Evolutionary conservation across 2,797 vertebrate species (phyloP), one percentile per base, ranked within the genome.

Genomic region (Danio jaintianensis): DNA sequence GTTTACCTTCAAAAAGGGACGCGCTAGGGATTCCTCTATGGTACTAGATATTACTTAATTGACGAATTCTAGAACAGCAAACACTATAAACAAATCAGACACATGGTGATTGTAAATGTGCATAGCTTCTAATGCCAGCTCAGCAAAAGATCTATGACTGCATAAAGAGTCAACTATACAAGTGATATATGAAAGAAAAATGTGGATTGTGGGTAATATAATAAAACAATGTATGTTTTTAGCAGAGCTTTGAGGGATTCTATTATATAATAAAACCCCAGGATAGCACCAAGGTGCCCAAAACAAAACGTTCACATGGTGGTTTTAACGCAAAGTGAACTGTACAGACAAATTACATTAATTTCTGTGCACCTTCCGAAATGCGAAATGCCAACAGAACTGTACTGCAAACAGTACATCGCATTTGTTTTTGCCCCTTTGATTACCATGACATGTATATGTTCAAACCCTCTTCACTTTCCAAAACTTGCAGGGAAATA

Each of bases 41-140:
- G 74, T 80, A 73, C 83, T 69, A 78, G 83, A 64, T 80, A 38
- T 75, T 86, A 86, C 82, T 71, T 84, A 69, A 15, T 55, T 83
- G 5, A 53, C 78, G 6, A 55, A 29, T 52, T 47, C 73, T 66
- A 80, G 56, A 69, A 53, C 38, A 71, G 18, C 67, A 36, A 69
- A 74, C 45, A 72, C 59, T 67, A 75, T 61, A 72, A 75, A 82
- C 70, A 81, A 72, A 69, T 66, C 69, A 75, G 15, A 79, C 48
- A 47, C n/a, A 66, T 70, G 56, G 47, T 52, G 38, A 53, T 59
- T 82, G 67, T 62, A 79, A 68, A 50, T 68, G 80, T 69, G 75
- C 64, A 69, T 69, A 68, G 59, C 75, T 75, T 56, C 59, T 75
- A 59, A 56, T 69, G 53, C 38, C 40, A 79, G 66, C 61, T 75